These are phyloP conservation scores for Passer domesticus DNA, from an alignment of 2,113 vertebrate species.

Conservation along the genomic window DNA sequence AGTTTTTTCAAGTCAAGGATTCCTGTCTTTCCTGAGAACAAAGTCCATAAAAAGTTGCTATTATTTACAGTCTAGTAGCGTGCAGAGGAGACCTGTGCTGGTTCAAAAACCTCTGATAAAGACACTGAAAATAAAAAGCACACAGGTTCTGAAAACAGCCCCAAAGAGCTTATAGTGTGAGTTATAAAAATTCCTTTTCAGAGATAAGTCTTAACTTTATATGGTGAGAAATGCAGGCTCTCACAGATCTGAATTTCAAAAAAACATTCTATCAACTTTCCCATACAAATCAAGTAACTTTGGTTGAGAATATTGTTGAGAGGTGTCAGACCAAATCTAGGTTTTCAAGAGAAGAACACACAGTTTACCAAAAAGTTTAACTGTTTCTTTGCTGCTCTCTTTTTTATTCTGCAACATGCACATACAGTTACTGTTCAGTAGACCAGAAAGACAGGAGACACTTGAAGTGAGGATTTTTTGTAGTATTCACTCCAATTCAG, in stretches of 20 bases:
- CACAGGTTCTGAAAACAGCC: background rate
- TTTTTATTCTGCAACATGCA: background rate
- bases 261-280: background rate
- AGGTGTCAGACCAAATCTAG: background rate
- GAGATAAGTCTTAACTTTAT: conserved; percentile 16
- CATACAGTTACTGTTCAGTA: background rate
- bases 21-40: background rate
- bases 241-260: conserved; percentile 1
- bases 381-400: background rate
- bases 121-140: background rate
- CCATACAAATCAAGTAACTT: conserved; percentile 9
- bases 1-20: conserved; percentile 10
- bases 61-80: background rate
- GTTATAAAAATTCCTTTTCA: conserved; percentile 18
- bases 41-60: conserved; percentile 1
- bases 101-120: conserved; percentile 43
- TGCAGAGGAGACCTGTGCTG: background rate
- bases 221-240: background rate
- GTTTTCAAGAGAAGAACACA: background rate
- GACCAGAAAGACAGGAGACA: background rate
- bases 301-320: background rate
- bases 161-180: conserved; percentile 21
- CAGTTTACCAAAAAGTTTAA: background rate
- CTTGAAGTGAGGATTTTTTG: background rate
- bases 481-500: background rate